These are phyloP conservation scores for Cheumatopsyche charites DNA, from an alignment of 1,140 invertebrate genomes.

Conservation along the genomic window DNA sequence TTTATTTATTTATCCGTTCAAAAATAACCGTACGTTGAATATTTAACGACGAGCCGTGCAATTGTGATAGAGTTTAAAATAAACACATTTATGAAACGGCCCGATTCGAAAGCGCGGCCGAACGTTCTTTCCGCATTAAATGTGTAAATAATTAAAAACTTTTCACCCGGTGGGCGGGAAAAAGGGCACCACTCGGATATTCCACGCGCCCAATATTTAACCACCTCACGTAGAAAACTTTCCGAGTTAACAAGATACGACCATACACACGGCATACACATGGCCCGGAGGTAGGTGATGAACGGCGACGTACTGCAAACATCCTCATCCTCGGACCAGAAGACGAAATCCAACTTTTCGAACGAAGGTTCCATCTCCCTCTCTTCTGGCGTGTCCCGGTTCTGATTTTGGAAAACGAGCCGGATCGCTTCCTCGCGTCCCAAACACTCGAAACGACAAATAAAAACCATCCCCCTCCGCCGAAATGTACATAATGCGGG, in stretches of 20 bases:
- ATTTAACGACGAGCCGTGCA: too few species aligned
- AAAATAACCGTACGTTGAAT: too few species aligned
- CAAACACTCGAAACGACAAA: neutral
- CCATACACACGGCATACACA: neutral
- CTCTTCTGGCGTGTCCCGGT: neutral
- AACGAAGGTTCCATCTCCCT: neutral
- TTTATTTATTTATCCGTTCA: too few species aligned
- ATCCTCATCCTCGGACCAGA: neutral
- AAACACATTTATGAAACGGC: too few species aligned
- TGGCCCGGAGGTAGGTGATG: neutral
- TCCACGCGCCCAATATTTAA: constrained; percentile 9
- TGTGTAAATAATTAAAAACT: too few species aligned
- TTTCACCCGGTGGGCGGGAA: neutral
- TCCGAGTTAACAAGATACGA: constrained; percentile 11
- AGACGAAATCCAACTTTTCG: neutral
- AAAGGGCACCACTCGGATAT: neutral
- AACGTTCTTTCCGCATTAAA: too few species aligned
- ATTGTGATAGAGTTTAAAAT: too few species aligned
- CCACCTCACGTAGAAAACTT: constrained; percentile 12
- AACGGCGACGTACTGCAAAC: neutral
- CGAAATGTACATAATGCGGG: too few species aligned
- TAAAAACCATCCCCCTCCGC: too few species aligned
- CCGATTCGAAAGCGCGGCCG: too few species aligned
- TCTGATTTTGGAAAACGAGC: constrained; percentile 9
- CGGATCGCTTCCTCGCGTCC: constrained; percentile 4